A percentile compares a stretch with the other conserved stretches of the same genome.
Evolutionary conservation across 2,113 vertebrate species (phyloP).

Genomic region (Perca fluviatilis): DNA sequence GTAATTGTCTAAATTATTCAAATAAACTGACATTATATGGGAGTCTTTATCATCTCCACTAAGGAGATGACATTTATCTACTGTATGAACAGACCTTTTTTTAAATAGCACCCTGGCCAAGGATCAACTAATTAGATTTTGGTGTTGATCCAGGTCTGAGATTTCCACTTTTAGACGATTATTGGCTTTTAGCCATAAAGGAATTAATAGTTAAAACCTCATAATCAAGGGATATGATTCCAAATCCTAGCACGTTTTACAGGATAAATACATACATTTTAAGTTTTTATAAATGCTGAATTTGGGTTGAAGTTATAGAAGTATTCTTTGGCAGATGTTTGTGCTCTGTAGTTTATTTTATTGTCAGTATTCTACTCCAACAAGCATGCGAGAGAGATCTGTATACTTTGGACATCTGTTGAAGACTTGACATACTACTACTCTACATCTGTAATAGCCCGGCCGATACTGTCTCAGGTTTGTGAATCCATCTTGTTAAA

Average conservation of each 20-base stretch:
- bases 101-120: neutral
- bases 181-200: neutral
- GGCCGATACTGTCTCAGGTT: neutral
- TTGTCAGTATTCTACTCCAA: constrained; percentile 14
- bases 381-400: neutral
- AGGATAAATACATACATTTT: neutral
- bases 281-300: neutral
- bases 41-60: too few relatives aligned
- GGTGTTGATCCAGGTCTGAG: constrained; percentile 14
- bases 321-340: constrained; percentile 12
- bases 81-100: constrained; percentile 3
- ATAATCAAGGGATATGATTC: neutral
- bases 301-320: neutral
- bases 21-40: neutral
- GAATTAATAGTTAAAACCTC: constrained; percentile 10
- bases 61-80: constrained; percentile 1
- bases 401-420: neutral
- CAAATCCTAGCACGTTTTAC: neutral
- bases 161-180: neutral
- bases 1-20: neutral
- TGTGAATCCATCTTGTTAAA: constrained; percentile 31
- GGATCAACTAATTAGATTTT: constrained; percentile 19
- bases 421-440: too few relatives aligned
- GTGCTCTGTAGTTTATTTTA: neutral
- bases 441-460: neutral